Base-by-base conservation (phyloP, 2,113 vertebrate species). In the Hyperoodon ampullatus region DNA sequence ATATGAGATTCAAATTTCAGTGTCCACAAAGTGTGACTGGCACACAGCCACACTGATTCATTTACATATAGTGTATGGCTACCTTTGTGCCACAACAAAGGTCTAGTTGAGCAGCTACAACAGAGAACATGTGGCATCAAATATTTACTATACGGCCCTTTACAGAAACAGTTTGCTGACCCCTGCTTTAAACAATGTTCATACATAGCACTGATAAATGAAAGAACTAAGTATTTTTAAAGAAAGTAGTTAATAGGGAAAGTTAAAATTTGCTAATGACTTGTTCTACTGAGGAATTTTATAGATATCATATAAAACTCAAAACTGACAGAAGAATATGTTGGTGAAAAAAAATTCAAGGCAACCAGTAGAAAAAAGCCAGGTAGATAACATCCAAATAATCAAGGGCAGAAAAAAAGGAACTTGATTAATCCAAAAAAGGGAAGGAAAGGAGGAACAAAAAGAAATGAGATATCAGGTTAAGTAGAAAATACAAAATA, bases 211-310 rank as follows among this genome's bases (percentile, higher is more conserved):
- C 10, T 75, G n/a, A 68, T 28, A 85, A 95, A 47, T 66, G 50
- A 71, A 97, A 88, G 8, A 80, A 70, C 33, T 78, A 50, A 78
- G 24, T 33, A 13, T 58, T 91, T 63, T 58, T 74, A 83, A 71
- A 81, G n/a, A 28, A 80, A 93, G 60, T 77, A 33, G 2, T 10
- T 77, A 95, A 88, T 4, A 60, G 2, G 28, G 11, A 81, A 86
- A 71, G 90, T 93, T 82, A 95, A 90, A 81, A 19, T 82, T 75
- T 82, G 61, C 47, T 93, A 60, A 90, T 66, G 55, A 84, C 75
- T 65, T 86, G 11, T 68, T 96, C 19, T 65, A 39, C 60, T 33
- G 50, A 35, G 33, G 58, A 77, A 84, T 53, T 96, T 91, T 72
- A 71, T 5, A 91, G 55, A 35, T 58, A 96, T 53, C 53, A 77